Base-by-base conservation (phyloP, 2,888 invertebrate species). In the Tupiocoris notatus region DNA sequence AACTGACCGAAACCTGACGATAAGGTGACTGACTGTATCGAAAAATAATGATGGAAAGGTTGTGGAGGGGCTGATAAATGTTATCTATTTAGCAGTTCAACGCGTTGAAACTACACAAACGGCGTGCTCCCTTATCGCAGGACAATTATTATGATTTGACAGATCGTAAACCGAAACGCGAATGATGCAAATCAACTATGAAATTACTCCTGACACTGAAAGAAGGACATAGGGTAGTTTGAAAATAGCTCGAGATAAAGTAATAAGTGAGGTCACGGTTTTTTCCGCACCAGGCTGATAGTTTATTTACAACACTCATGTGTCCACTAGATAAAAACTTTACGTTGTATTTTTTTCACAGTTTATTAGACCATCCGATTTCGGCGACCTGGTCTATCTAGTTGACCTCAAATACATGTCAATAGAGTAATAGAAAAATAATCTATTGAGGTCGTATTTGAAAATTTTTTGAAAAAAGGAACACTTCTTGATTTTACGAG, bases 261-360 rank as follows among this genome's bases (percentile, higher is more conserved):
- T 18, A 70, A 58, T 18, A 70, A 17, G 73, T 12, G 62, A 39
- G 73, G 70, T 73, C 73, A 54, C 20, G 73, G 73, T 73, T 70
- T 59, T 70, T 70, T 70, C 70, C 59, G 18, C 1, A 39, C 3
- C 39, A n/a, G 39, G 39, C 39, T 12, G 6, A 3, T 12, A 39
- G 39, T 12, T n/a, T 39, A 39, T 39, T 39, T 39, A 7, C 39
- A 39, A 12, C 6, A 39, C 12, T 39, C 12, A 12, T 7, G 12
- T 39, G 39, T 39, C 39, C 39, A 3, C 39, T 7, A 39, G 39
- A 39, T 39, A 39, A 39, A n/a, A 12, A 12, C 39, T 39, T 39
- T 12, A 39, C 39, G 3, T 39, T 39, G 39, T 7, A 39, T 39
- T n/a, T n/a, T n/a, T n/a, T n/a, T n/a, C n/a, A n/a, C n/a, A n/a